These are phyloP conservation scores for Limnephilus rhombicus DNA, from an alignment of 2,888 invertebrate genomes.

Conservation along the genomic window DNA sequence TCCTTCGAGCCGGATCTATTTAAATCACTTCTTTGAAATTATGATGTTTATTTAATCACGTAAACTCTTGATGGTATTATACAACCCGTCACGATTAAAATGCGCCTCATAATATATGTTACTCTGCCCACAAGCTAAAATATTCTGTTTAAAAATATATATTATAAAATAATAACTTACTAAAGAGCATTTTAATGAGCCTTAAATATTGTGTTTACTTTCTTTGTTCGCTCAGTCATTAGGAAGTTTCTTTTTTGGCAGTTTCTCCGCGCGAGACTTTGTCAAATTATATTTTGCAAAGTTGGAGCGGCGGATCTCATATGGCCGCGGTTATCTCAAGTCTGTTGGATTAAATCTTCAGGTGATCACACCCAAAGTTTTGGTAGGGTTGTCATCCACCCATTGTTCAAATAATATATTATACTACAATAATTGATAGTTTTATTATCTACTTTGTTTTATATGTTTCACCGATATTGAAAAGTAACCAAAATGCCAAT, in stretches of 20 bases:
- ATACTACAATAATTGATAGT: too few relatives aligned
- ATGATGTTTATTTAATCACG: background rate
- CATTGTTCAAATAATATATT: background rate
- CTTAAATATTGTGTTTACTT: background rate
- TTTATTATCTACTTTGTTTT: too few relatives aligned
- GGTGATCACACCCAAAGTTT: background rate
- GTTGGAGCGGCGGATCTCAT: background rate
- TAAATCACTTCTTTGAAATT: background rate
- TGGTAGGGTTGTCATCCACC: background rate
- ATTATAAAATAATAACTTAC: background rate
- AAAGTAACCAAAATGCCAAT: too few relatives aligned
- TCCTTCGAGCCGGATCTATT: background rate
- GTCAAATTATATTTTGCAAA: background rate
- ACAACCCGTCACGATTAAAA: background rate
- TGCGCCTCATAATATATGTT: background rate
- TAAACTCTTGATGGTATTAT: background rate
- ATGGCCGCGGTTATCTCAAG: background rate
- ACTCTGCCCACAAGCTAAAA: background rate
- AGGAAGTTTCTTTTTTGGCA: background rate
- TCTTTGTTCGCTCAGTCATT: constrained; percentile 8
- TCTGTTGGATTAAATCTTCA: background rate
- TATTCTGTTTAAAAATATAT: background rate
- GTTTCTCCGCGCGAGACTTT: background rate
- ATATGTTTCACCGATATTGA: too few relatives aligned
- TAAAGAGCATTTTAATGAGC: background rate